Evolutionary conservation across 2,888 invertebrate species (phyloP).

Genomic region (Ctenicera cuprea): DNA sequence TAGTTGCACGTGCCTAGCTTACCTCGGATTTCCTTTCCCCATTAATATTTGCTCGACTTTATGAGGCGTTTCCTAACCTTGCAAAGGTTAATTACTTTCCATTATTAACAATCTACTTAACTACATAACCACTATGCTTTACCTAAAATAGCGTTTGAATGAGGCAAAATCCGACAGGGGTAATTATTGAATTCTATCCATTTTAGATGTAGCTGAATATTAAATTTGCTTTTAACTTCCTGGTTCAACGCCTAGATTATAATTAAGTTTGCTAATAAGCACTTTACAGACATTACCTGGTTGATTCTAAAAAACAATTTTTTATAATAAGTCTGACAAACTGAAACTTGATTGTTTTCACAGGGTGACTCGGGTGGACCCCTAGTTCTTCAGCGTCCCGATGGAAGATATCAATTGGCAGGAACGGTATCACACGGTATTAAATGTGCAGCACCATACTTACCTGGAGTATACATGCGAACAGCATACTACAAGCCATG

Average conservation of each 20-base stretch:
- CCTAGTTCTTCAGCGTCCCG: slow-evolving; percentile 86
- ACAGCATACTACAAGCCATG: slow-evolving; percentile 94
- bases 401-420: slow-evolving; percentile 90
- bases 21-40: slow-evolving; percentile 23
- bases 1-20: slow-evolving; percentile 12
- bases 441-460: slow-evolving; percentile 93
- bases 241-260: no score
- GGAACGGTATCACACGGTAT: slow-evolving; percentile 97
- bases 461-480: slow-evolving; percentile 95
- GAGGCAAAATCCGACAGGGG: background rate
- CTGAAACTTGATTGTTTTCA: no score
- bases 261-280: no score
- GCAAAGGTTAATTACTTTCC: slow-evolving; percentile 32
- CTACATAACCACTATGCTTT: background rate
- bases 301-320: no score
- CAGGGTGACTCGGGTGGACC: slow-evolving; percentile 97
- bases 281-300: no score
- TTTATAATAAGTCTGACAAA: no score
- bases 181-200: no score
- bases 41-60: slow-evolving; percentile 24
- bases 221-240: no score
- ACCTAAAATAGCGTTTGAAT: background rate
- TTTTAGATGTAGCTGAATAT: no score
- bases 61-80: slow-evolving; percentile 23
- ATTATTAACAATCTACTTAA: slow-evolving; percentile 26